Evolutionary conservation across 2,888 invertebrate species (phyloP).

Genomic region (Caenorhabditis drosophilae): DNA sequence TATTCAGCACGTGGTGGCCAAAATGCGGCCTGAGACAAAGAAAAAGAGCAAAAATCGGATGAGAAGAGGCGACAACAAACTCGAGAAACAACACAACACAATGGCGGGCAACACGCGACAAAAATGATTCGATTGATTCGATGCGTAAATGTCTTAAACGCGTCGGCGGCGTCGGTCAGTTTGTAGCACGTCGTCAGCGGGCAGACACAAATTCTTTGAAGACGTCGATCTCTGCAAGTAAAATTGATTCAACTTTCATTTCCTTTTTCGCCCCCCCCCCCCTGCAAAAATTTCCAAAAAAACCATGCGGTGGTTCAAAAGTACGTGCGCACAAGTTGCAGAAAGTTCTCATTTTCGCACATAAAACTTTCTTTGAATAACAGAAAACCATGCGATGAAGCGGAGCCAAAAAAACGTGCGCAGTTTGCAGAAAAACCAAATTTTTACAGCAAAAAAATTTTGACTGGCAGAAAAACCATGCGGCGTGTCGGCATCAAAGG

Average conservation of each 20-base stretch:
- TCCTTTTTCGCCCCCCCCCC: background rate
- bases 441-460: too few relatives aligned
- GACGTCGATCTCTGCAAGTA: conserved; percentile 13
- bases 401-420: too few relatives aligned
- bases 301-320: too few relatives aligned
- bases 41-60: background rate
- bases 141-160: conserved; percentile 6
- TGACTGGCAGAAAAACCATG: too few relatives aligned
- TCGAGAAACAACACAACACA: conserved; percentile 24
- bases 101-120: conserved; percentile 48
- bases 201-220: conserved; percentile 26
- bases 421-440: too few relatives aligned
- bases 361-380: too few relatives aligned
- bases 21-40: conserved; percentile 43
- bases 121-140: conserved; percentile 24
- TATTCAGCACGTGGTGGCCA: conserved; percentile 58
- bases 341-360: too few relatives aligned
- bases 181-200: conserved; percentile 15
- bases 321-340: too few relatives aligned
- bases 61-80: conserved; percentile 4
- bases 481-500: too few relatives aligned
- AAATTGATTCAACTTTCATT: background rate
- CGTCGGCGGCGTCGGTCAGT: conserved; percentile 10
- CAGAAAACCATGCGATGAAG: too few relatives aligned
- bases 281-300: background rate